Base-by-base conservation (phyloP, 2,888 invertebrate genomes). In the Eumacrocentrus americanus region DNA sequence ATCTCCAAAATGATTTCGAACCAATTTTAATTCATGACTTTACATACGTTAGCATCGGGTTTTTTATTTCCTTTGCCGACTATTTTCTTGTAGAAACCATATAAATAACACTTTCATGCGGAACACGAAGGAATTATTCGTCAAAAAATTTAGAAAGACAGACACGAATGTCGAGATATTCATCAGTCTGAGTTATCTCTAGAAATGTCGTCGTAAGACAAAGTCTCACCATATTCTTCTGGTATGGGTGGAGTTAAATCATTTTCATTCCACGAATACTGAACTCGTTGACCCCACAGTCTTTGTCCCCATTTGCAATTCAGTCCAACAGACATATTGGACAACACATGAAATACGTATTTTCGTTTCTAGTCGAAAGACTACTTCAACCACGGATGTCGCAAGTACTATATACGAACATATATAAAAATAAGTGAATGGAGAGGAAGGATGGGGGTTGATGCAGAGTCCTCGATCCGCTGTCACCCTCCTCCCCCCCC, bases 381-480 rank as follows among this genome's bases (percentile, higher is more conserved):
- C 22, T 7, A 22, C n/a, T n/a, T n/a, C 23, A 3, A 25, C 6
- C 12, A 23, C 23, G 12, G 12, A 14, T 12, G 46, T 11, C 12
- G 18, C 20, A 14, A 3, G 20, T 11, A 11, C 18, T 16, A 40
- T 16, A 42, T 18, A 18, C n/a, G 6, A 12, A 40, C n/a, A 73
- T 73, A 76, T 77, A 78, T 76, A 76, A 76, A 76, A 76, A 76
- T 74, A 75, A 77, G 75, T 71, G 75, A 71, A 67, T 69, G 61
- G 65, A 35, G 51, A 51, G 35, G 35, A 52, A 37, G 22, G 48
- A 25, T 37, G 48, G 46, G 66, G 62, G 64, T 63, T 67, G 68
- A 69, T 66, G 64, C 64, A 60, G 64, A 61, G 57, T 65, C 58
- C 58, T 62, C 58, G 61, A 51, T 46, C 50, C 58, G 38, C 52